A percentile compares a stretch with the other conserved stretches of the same genome.
These are phyloP conservation scores for Syndactyla subalaris DNA, from an alignment of 2,797 vertebrate genomes.

Conservation along the genomic window DNA sequence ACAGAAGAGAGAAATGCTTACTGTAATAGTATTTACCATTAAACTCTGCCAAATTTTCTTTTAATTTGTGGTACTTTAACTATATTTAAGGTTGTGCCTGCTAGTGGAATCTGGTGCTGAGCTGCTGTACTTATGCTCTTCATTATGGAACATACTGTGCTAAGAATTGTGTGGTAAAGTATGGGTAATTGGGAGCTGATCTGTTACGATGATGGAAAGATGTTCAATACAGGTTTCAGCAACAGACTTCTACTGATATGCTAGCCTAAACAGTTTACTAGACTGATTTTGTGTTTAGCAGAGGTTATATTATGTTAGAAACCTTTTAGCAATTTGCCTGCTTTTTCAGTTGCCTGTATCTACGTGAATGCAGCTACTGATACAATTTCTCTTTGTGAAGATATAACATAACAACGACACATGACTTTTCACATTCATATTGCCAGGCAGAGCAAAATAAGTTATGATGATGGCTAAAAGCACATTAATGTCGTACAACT, in stretches of 20 bases:
- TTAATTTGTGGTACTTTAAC: constrained; percentile 54
- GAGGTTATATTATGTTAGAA: not conserved
- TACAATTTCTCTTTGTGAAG: not conserved
- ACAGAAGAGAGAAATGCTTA: constrained; percentile 13
- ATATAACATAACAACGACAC: not conserved
- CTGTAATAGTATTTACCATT: constrained; percentile 22
- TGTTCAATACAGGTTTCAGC: constrained; percentile 14
- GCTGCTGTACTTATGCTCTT: constrained; percentile 29
- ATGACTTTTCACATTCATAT: not conserved
- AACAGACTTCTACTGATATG: constrained; percentile 15
- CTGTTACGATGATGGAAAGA: constrained; percentile 21
- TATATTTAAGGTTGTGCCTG: constrained; percentile 36
- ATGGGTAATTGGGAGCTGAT: constrained; percentile 21
- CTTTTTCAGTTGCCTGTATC: not conserved
- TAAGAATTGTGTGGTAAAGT: not conserved
- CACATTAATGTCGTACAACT: not conserved
- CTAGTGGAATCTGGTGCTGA: constrained; percentile 37
- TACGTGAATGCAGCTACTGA: not conserved
- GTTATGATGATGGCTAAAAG: not conserved
- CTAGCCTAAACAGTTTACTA: constrained; percentile 23
- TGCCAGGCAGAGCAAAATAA: not conserved
- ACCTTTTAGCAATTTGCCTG: not conserved
- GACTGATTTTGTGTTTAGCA: not conserved
- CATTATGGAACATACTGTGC: not conserved
- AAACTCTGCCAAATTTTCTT: constrained; percentile 43